Evolutionary conservation across 2,113 vertebrate genomes (phyloP).

Genomic region (Coptodon bakossiorum): DNA sequence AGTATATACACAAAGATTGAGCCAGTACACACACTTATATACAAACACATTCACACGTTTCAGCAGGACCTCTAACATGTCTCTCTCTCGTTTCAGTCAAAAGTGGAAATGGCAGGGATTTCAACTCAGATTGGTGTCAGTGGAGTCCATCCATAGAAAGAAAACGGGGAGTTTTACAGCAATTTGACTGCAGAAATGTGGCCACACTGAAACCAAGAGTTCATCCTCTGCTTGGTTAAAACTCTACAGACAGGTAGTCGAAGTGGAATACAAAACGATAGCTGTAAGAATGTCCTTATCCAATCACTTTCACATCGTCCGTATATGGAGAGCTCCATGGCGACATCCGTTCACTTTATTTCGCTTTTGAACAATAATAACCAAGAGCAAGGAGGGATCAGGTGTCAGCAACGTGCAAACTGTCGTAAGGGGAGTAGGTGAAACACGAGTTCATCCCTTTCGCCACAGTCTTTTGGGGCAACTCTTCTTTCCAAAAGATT

Average conservation of each 20-base stretch:
- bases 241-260: conserved; percentile 24
- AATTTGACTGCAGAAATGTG: conserved; percentile 36
- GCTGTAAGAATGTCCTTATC: conserved; percentile 26
- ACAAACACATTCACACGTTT: conserved; percentile 70
- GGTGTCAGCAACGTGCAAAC: conserved; percentile 59
- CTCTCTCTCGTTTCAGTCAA: conserved; percentile 61
- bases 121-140: conserved; percentile 40
- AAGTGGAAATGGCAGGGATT: conserved; percentile 44
- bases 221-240: conserved; percentile 19
- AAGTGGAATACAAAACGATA: conserved; percentile 38
- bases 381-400: conserved; percentile 20
- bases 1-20: conserved; percentile 67
- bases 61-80: conserved; percentile 67
- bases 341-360: conserved; percentile 31
- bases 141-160: conserved; percentile 52
- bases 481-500: conserved; percentile 58
- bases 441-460: conserved; percentile 56
- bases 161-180: conserved; percentile 28
- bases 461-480: conserved; percentile 40
- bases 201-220: conserved; percentile 48
- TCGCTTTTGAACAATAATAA: conserved; percentile 2
- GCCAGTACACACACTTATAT: conserved; percentile 48
- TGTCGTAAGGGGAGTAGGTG: conserved; percentile 60
- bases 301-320: conserved; percentile 47
- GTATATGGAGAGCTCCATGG: conserved; percentile 70